Evolutionary conservation across 2,797 vertebrate genomes (phyloP).

Genomic region (Carduelis carduelis): DNA sequence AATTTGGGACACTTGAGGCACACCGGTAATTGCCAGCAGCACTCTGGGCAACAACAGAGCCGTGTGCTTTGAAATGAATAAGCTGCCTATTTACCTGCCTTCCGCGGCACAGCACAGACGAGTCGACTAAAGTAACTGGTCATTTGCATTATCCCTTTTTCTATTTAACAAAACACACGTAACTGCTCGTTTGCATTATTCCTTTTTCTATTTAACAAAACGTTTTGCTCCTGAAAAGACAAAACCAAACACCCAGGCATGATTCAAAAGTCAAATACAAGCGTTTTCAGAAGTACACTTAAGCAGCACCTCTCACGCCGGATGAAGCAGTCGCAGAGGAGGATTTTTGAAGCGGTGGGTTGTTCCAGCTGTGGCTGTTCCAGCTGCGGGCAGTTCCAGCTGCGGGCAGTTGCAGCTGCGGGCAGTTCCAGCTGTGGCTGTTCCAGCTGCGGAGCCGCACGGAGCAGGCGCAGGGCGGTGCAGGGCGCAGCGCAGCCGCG

Average conservation of each 20-base stretch:
- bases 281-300: not conserved
- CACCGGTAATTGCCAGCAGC: not conserved
- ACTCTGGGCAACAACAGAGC: not conserved
- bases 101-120: not conserved
- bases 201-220: not conserved
- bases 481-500: not conserved
- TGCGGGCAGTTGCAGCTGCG: too few species aligned
- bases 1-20: not conserved
- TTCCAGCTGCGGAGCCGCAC: rapidly evolving
- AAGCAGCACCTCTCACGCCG: not conserved
- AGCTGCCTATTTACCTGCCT: not conserved
- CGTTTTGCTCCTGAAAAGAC: not conserved
- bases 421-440: rapidly evolving
- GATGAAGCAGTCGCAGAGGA: not conserved
- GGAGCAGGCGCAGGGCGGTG: not conserved
- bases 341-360: rapidly evolving
- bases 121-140: rapidly evolving
- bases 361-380: too few species aligned
- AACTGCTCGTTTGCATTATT: not conserved
- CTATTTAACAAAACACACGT: rapidly evolving
- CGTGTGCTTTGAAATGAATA: not conserved
- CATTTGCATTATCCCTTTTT: not conserved
- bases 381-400: too few species aligned
- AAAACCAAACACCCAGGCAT: not conserved
- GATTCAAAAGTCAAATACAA: not conserved